Conservation (phyloP, 2,888 invertebrate species). For the Phorcus lineatus region DNA sequence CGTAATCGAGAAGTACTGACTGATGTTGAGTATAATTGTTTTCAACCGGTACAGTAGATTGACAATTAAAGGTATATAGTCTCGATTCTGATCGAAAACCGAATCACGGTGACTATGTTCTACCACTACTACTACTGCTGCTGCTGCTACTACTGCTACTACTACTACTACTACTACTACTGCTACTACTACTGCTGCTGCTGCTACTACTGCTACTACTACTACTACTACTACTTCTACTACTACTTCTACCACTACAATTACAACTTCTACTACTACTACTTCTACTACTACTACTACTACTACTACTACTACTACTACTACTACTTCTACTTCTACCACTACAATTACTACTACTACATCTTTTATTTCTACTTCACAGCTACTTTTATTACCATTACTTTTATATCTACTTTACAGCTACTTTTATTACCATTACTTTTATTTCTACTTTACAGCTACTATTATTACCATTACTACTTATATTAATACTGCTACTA, state of each 20-base stretch:
- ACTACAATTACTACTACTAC: conserved; percentile 32
- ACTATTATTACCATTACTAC: no score
- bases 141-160: neutral
- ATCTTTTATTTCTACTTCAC: conserved; percentile 27
- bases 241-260: neutral
- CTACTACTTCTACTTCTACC: conserved; percentile 21
- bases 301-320: neutral
- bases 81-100: no score
- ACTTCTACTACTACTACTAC: neutral
- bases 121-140: neutral
- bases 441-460: no score
- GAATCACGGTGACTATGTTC: neutral
- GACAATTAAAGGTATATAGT: no score
- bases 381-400: no score
- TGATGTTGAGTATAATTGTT: no score
- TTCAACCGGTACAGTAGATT: no score
- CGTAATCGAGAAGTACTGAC: no score
- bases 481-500: no score
- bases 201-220: neutral
- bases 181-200: neutral
- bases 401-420: no score
- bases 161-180: conserved; percentile 21
- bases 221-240: neutral
- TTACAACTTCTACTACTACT: neutral
- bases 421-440: no score